These are phyloP conservation scores for Coboldia fuscipes DNA, from an alignment of 1,140 invertebrate genomes.

Conservation along the genomic window DNA sequence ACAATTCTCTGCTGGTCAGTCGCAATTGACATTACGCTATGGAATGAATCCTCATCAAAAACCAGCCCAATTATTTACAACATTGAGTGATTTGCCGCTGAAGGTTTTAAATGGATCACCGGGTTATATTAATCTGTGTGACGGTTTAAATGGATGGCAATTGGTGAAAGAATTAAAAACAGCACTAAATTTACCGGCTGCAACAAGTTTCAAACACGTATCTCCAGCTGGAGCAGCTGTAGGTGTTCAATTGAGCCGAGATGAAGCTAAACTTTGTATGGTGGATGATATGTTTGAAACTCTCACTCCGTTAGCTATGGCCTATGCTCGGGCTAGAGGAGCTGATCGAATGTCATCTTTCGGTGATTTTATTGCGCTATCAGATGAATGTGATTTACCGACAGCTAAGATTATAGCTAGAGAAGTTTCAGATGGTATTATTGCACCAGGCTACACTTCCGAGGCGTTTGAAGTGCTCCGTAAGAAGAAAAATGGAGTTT, in stretches of 20 bases:
- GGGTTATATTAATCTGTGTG: constrained; percentile 86
- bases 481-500: constrained; percentile 89
- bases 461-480: constrained; percentile 74
- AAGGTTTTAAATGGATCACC: constrained; percentile 86
- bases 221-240: constrained; percentile 91
- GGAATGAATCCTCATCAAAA: constrained; percentile 97
- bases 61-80: constrained; percentile 82
- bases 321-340: constrained; percentile 88
- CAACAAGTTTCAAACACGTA: constrained; percentile 95
- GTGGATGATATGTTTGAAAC: constrained; percentile 62
- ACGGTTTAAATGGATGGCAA: constrained; percentile 94
- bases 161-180: constrained; percentile 72
- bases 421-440: constrained; percentile 90
- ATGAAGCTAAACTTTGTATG: constrained; percentile 75
- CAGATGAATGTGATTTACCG: constrained; percentile 69
- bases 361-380: constrained; percentile 92
- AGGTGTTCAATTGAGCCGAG: constrained; percentile 46
- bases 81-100: constrained; percentile 58
- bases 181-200: constrained; percentile 66
- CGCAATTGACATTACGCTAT: constrained; percentile 74
- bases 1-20: constrained; percentile 55
- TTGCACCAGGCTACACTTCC: constrained; percentile 73
- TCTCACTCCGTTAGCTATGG: constrained; percentile 72
- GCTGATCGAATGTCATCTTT: constrained; percentile 98
- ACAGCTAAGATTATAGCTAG: constrained; percentile 59